A percentile compares a stretch with the other conserved stretches of the same genome.
Evolutionary conservation across 2,113 vertebrate species (phyloP).

Genomic region (Varanus komodoensis): DNA sequence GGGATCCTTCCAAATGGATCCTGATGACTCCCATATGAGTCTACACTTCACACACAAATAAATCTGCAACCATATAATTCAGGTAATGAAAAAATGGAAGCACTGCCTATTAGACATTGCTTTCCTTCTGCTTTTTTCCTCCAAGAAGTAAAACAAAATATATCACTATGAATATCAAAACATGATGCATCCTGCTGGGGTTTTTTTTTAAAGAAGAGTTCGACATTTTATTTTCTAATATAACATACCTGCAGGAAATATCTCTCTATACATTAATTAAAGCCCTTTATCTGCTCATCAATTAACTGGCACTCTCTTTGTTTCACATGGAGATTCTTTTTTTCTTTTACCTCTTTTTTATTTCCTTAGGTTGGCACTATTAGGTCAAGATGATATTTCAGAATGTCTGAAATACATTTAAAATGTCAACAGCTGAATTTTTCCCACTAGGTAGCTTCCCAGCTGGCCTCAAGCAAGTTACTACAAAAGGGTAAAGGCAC

Average conservation of each 20-base stretch:
- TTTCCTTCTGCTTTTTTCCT: background rate
- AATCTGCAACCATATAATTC: too few relatives aligned
- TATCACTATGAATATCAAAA: background rate
- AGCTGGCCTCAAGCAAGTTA: background rate
- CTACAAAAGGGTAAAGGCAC: background rate
- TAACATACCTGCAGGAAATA: background rate
- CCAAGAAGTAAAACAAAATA: background rate
- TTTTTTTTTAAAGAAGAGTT: background rate
- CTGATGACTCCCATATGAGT: background rate
- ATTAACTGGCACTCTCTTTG: background rate
- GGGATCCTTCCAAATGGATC: background rate
- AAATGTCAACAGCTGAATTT: constrained; percentile 10
- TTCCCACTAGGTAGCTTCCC: background rate
- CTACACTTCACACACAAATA: background rate
- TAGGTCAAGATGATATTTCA: constrained; percentile 20
- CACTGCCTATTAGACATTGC: background rate
- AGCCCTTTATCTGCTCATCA: constrained; percentile 8
- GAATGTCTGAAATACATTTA: constrained; percentile 29
- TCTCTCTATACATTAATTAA: constrained; percentile 36
- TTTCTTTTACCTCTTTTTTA: background rate
- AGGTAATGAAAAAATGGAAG: background rate
- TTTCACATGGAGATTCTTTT: background rate
- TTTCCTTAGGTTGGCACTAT: constrained; percentile 18
- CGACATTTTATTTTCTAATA: background rate
- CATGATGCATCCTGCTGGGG: background rate